These are phyloP conservation scores for Chloromyia formosa DNA, from an alignment of 2,888 invertebrate species.

Conservation along the genomic window DNA sequence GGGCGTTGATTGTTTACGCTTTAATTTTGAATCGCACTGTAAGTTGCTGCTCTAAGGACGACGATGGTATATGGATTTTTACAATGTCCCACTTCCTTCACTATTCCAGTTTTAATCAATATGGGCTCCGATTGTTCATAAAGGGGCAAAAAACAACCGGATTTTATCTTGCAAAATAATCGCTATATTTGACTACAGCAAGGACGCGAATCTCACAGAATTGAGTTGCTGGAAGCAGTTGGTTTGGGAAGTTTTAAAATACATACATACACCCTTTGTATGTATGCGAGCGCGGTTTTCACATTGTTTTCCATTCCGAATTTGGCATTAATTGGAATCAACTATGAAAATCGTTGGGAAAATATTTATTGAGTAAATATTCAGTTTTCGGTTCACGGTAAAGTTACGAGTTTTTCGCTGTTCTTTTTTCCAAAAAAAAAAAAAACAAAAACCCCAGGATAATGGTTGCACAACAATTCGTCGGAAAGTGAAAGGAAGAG, in stretches of 20 bases:
- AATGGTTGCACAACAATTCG: no score
- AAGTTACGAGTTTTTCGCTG: not conserved
- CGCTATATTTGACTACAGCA: not conserved
- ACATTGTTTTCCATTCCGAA: constrained; percentile 12
- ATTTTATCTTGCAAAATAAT: not conserved
- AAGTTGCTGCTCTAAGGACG: not conserved
- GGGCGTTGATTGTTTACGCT: constrained; percentile 22
- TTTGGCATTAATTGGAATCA: constrained; percentile 31
- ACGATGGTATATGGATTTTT: not conserved
- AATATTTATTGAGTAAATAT: constrained; percentile 34
- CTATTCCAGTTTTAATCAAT: not conserved
- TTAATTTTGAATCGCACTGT: constrained; percentile 21
- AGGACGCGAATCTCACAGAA: not conserved
- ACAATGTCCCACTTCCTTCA: not conserved
- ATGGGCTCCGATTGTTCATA: not conserved
- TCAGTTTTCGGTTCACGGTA: not conserved
- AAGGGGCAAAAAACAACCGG: not conserved
- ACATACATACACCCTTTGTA: not conserved
- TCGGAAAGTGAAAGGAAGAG: no score
- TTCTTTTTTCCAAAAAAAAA: no score
- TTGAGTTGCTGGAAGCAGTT: not conserved
- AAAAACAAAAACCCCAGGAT: no score
- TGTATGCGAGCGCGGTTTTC: not conserved
- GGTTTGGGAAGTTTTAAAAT: not conserved
- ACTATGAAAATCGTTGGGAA: constrained; percentile 28